Percentiles rank a stretch among this genome's conserved stretches.
phyloP scores from a whole-genome alignment of 2,113 vertebrate genomes.

The Balaeniceps rex region DNA sequence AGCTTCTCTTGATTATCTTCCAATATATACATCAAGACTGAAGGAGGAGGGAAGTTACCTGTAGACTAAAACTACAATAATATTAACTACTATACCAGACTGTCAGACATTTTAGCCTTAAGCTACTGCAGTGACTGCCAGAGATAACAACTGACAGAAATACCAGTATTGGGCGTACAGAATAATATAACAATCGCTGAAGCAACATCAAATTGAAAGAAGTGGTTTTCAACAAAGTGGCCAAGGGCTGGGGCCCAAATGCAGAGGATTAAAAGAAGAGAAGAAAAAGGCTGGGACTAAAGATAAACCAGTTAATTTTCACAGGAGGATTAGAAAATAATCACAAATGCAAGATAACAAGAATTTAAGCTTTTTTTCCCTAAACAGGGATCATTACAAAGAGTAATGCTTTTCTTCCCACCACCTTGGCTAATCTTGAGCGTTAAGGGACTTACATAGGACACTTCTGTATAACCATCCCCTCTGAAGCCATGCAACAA shows the following conservation, averaged over 20 bases:
- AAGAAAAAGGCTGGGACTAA: neutral
- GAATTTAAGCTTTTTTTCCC: neutral
- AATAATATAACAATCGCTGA: neutral
- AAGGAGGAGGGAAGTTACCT: neutral
- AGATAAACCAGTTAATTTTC: neutral
- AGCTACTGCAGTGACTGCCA: neutral
- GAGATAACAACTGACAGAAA: neutral
- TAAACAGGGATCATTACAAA: neutral
- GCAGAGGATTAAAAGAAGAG: neutral
- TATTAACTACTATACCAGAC: neutral
- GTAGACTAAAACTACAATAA: neutral
- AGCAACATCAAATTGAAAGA: neutral
- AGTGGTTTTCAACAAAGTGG: neutral
- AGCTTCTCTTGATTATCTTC: neutral
- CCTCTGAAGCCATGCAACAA: neutral
- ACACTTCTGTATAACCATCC: neutral
- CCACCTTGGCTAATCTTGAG: neutral
- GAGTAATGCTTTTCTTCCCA: neutral
- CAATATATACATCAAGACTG: neutral
- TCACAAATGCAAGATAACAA: neutral
- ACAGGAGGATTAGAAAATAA: neutral
- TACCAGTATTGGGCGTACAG: neutral
- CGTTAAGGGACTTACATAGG: neutral
- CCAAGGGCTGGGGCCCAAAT: neutral
- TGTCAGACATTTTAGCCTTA: neutral